Evolutionary conservation across 2,113 vertebrate species (phyloP).

Genomic region (Loxodonta africana): DNA sequence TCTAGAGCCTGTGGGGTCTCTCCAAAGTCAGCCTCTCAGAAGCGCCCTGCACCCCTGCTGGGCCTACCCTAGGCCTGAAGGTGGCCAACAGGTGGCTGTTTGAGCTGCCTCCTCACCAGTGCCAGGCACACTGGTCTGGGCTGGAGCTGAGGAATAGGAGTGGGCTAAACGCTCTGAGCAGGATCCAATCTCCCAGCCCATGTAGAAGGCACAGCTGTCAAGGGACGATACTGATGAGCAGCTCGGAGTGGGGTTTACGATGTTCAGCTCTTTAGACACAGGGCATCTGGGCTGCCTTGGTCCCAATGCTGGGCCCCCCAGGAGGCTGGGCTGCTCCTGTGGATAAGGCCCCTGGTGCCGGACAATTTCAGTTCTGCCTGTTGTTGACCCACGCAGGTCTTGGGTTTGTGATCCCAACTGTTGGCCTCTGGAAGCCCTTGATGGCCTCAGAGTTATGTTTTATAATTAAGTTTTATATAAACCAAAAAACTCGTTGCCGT

Average conservation of each 20-base stretch:
- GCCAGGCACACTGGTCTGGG: neutral
- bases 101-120: neutral
- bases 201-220: neutral
- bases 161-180: neutral
- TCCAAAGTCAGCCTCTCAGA: neutral
- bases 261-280: neutral
- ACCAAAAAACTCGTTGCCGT: too few species aligned
- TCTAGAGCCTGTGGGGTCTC: neutral
- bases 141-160: neutral
- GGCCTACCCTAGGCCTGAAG: neutral
- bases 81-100: neutral
- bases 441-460: neutral
- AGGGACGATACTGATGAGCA: neutral
- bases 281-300: too few species aligned
- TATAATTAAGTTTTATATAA: conserved; percentile 8
- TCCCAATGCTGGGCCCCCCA: neutral
- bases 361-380: neutral
- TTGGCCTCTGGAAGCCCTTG: neutral
- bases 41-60: too few species aligned
- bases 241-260: neutral
- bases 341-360: neutral
- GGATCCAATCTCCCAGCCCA: neutral
- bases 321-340: neutral
- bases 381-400: neutral
- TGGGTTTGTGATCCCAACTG: neutral